phyloP scores from a whole-genome alignment of 2,888 invertebrate species.

The Pardosa pseudoannulata region DNA sequence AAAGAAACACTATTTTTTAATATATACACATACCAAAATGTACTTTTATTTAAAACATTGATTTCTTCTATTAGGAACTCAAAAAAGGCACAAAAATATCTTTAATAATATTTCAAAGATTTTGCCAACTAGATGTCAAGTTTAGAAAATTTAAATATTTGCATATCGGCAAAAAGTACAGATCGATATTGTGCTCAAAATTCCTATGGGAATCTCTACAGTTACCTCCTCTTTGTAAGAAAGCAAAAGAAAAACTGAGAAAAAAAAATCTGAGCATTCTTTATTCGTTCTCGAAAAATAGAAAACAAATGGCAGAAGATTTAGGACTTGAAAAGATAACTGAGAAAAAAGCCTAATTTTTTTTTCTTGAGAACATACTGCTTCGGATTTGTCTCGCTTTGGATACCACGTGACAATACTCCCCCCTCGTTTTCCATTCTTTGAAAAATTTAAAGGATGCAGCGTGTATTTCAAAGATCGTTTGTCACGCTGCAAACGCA shows the following conservation, averaged over 20 bases:
- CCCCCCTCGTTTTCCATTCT: neutral
- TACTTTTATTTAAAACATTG: no score
- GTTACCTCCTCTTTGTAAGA: neutral
- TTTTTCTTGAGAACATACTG: no score
- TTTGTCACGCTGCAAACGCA: neutral
- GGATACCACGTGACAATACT: neutral
- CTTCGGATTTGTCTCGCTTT: neutral
- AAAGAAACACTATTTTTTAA: no score
- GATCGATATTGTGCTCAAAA: neutral
- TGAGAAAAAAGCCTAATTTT: no score
- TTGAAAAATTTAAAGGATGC: neutral
- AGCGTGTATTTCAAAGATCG: neutral
- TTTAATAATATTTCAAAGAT: no score
- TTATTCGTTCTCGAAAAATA: neutral
- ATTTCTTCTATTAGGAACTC: no score
- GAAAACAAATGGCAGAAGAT: constrained; percentile 1
- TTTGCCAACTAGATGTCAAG: no score
- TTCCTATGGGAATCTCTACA: neutral
- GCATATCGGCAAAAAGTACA: neutral
- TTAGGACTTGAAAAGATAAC: neutral
- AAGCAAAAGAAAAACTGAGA: neutral
- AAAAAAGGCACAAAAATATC: no score
- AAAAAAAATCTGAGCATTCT: neutral
- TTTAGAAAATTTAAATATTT: no score
- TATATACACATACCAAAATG: no score